A percentile compares a stretch with the other conserved stretches of the same genome.
Evolutionary conservation across 2,888 invertebrate genomes (phyloP).

Genomic region (Geotrupes spiniger): DNA sequence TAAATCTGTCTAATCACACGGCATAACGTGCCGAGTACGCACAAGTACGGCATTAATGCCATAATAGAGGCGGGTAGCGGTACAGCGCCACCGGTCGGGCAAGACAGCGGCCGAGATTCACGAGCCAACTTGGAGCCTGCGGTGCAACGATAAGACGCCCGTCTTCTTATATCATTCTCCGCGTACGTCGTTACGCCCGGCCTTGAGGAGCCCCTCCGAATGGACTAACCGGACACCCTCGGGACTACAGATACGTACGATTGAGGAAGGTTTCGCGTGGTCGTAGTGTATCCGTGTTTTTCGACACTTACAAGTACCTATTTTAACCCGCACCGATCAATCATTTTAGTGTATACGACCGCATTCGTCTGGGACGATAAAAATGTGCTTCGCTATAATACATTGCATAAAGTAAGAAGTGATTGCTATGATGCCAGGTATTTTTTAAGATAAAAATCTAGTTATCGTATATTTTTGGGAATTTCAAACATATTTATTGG

Average conservation of each 20-base stretch:
- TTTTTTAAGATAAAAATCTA: too few relatives aligned
- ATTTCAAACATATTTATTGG: too few relatives aligned
- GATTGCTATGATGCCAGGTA: too few relatives aligned
- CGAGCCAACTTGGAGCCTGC: slow-evolving; percentile 32
- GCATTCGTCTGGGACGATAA: too few relatives aligned
- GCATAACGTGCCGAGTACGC: slow-evolving; percentile 49
- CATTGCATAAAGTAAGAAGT: too few relatives aligned
- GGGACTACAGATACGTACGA: not conserved
- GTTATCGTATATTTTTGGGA: too few relatives aligned
- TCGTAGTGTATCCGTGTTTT: too few relatives aligned
- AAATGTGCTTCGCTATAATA: too few relatives aligned
- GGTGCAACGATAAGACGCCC: slow-evolving; percentile 30
- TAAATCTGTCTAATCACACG: slow-evolving; percentile 50
- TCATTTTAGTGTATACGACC: too few relatives aligned
- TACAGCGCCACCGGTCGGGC: slow-evolving; percentile 31
- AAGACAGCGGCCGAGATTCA: slow-evolving; percentile 33
- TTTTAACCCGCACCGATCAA: too few relatives aligned
- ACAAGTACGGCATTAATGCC: slow-evolving; percentile 46
- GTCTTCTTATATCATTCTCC: slow-evolving; percentile 28
- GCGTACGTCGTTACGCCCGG: slow-evolving; percentile 18
- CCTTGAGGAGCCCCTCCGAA: not conserved
- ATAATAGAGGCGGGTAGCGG: not conserved
- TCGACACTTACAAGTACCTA: too few relatives aligned
- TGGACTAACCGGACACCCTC: not conserved
- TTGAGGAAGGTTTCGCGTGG: too few relatives aligned